Evolutionary conservation across 2,113 vertebrate genomes (phyloP).

Genomic region (Myotis yumanensis): DNA sequence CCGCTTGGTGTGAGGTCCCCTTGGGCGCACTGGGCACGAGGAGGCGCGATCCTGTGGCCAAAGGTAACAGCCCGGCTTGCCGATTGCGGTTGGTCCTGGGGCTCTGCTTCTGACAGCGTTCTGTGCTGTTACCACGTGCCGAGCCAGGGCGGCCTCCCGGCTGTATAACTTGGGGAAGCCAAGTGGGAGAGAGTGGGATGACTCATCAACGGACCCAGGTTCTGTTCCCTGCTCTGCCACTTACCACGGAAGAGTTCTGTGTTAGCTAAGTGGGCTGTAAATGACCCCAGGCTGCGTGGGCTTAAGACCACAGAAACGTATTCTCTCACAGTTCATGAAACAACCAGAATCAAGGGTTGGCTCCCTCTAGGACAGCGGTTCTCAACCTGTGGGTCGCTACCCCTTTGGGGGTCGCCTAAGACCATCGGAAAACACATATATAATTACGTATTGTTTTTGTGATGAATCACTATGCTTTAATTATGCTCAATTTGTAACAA

Average conservation of each 20-base stretch:
- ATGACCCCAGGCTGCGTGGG: too few relatives aligned
- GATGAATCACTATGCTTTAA: too few relatives aligned
- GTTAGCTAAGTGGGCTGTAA: not conserved
- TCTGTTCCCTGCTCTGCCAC: not conserved
- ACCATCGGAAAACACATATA: too few relatives aligned
- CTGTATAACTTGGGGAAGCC: not conserved
- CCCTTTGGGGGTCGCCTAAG: too few relatives aligned
- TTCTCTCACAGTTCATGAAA: not conserved
- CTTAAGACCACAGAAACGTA: not conserved
- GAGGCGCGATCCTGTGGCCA: not conserved
- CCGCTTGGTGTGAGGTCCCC: not conserved
- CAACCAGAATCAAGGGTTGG: not conserved
- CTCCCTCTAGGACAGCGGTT: not conserved
- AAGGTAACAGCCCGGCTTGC: not conserved
- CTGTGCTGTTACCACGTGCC: not conserved
- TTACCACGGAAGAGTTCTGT: not conserved
- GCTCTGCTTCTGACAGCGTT: not conserved
- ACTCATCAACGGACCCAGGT: not conserved
- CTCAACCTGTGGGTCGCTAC: too few relatives aligned
- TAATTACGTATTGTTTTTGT: too few relatives aligned
- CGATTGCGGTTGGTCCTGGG: not conserved
- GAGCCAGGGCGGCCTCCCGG: not conserved
- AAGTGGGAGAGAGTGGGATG: not conserved
- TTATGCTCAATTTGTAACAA: too few relatives aligned
- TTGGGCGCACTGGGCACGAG: not conserved